phyloP scores from a whole-genome alignment of 1,140 invertebrate species.

The Trachymyrmex cornetzi region DNA sequence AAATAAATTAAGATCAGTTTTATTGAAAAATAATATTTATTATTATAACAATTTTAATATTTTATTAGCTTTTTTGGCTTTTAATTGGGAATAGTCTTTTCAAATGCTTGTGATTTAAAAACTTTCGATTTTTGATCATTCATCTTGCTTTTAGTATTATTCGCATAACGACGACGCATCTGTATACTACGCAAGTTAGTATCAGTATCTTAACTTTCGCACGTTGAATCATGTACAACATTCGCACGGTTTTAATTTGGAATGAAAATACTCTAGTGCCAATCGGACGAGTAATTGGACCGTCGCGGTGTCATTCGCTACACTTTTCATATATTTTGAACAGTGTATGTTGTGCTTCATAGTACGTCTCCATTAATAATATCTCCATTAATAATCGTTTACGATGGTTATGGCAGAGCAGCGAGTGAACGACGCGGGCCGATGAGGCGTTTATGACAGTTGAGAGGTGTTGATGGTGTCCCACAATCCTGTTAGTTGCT shows the following conservation, averaged over 20 bases:
- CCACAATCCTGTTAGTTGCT: slow-evolving; percentile 73
- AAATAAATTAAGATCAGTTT: no score
- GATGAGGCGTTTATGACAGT: slow-evolving; percentile 55
- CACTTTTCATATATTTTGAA: not conserved
- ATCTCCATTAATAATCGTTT: slow-evolving; percentile 46
- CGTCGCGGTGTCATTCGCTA: not conserved
- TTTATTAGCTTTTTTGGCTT: no score
- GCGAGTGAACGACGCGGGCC: not conserved
- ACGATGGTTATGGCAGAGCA: slow-evolving; percentile 7
- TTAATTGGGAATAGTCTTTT: not conserved
- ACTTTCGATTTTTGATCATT: not conserved
- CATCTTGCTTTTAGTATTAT: not conserved
- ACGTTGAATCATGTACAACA: not conserved
- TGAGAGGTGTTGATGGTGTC: slow-evolving; percentile 64
- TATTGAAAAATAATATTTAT: no score
- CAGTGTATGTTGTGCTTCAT: not conserved
- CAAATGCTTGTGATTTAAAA: not conserved
- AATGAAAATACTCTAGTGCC: slow-evolving; percentile 6
- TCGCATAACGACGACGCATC: not conserved
- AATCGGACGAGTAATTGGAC: slow-evolving; percentile 1
- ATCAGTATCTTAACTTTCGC: not conserved
- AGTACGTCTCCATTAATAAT: slow-evolving; percentile 27
- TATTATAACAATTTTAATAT: no score
- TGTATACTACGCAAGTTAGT: not conserved
- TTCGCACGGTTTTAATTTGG: not conserved